Conservation (phyloP, 2,888 invertebrate genomes). For the Bursaphelenchus okinawaensis region DNA sequence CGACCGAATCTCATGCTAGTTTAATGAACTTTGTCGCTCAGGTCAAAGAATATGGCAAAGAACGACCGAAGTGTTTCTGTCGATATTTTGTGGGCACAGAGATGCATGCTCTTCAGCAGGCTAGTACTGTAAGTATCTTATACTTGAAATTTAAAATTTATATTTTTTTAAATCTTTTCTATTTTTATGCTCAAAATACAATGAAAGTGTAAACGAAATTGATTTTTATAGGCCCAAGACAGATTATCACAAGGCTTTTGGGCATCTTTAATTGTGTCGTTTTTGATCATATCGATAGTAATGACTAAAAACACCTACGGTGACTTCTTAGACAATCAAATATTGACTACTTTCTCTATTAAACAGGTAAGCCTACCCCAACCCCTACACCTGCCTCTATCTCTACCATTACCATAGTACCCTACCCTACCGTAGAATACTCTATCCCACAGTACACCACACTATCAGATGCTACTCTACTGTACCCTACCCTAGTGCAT, state of each 20-base stretch:
- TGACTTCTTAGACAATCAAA: not conserved
- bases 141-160: not conserved
- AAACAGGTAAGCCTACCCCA: not conserved
- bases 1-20: not conserved
- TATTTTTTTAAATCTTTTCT: too few species aligned
- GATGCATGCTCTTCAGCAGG: slow-evolving; percentile 11
- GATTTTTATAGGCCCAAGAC: not conserved
- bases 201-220: not conserved
- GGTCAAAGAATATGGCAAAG: not conserved
- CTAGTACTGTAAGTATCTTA: not conserved
- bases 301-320: not conserved
- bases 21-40: not conserved
- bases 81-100: slow-evolving; percentile 13
- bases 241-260: not conserved
- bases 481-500: too few species aligned
- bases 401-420: too few species aligned
- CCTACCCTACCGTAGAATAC: too few species aligned
- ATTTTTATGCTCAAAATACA: not conserved
- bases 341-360: not conserved
- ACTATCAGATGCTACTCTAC: too few species aligned
- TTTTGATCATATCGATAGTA: not conserved
- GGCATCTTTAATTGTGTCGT: not conserved
- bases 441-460: too few species aligned
- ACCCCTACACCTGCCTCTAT: too few species aligned
- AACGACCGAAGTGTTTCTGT: not conserved